Percentiles rank a stretch among this genome's conserved stretches.
Conservation (phyloP, 1,140 invertebrate species). For the Brachionus rotundiformis region DNA sequence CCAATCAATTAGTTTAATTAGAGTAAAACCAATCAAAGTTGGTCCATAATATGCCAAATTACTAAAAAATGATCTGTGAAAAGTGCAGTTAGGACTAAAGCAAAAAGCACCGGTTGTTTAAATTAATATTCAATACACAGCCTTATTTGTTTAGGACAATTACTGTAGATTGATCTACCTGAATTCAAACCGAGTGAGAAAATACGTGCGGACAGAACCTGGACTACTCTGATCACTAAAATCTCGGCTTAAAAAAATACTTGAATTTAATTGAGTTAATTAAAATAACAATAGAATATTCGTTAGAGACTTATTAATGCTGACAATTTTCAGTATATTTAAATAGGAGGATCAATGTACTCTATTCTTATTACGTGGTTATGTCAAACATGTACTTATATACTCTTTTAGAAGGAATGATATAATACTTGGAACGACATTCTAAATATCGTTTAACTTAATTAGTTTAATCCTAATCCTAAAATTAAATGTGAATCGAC, state of each 20-base stretch:
- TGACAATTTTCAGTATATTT: neutral
- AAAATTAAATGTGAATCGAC: conserved; percentile 7
- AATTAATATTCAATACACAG: neutral
- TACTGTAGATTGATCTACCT: neutral
- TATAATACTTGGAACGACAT: conserved; percentile 15
- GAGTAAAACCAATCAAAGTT: neutral
- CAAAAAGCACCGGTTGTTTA: neutral
- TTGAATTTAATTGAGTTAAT: conserved; percentile 35
- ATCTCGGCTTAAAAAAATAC: conserved; percentile 24
- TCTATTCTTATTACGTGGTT: neutral
- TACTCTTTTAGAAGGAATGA: neutral
- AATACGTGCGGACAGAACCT: neutral
- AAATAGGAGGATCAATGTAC: neutral
- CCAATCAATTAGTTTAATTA: neutral
- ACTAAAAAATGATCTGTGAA: conserved; percentile 24
- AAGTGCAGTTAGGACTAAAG: conserved; percentile 17
- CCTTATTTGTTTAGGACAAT: conserved; percentile 33
- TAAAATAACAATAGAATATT: conserved; percentile 49
- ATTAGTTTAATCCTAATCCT: conserved; percentile 4
- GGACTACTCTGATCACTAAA: neutral
- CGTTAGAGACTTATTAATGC: conserved; percentile 42
- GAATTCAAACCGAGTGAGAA: conserved; percentile 46
- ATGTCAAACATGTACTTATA: conserved; percentile 32
- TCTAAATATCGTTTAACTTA: neutral
- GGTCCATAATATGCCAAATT: too few relatives aligned